phyloP scores from a whole-genome alignment of 2,113 vertebrate species.

The Melanerpes formicivorus region DNA sequence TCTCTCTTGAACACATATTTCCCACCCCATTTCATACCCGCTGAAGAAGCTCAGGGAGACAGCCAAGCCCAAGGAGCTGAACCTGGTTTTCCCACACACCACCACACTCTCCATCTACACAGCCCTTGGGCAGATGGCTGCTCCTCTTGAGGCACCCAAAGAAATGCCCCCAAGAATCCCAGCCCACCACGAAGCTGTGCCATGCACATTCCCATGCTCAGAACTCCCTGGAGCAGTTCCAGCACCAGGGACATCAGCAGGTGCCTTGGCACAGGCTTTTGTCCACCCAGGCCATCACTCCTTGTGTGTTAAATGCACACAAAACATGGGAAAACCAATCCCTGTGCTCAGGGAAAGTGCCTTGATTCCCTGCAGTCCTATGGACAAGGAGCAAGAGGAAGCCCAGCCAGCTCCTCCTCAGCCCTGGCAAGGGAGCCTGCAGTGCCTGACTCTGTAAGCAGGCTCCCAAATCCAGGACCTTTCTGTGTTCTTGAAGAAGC shows the following conservation, averaged over 20 bases:
- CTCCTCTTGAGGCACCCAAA: not conserved
- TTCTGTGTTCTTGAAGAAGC: not conserved
- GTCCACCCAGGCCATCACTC: too few species aligned
- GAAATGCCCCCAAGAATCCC: not conserved
- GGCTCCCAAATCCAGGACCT: not conserved
- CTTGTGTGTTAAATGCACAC: too few species aligned
- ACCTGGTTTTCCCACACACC: not conserved
- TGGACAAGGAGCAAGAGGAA: not conserved
- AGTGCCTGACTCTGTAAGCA: not conserved
- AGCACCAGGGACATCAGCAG: not conserved
- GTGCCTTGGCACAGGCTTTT: not conserved
- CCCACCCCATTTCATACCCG: not conserved
- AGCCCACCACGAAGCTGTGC: not conserved
- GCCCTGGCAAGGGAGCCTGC: not conserved
- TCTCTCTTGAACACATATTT: not conserved
- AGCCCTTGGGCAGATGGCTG: not conserved
- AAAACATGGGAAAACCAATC: not conserved
- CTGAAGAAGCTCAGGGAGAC: not conserved
- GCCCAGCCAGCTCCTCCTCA: too few species aligned
- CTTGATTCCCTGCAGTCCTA: not conserved
- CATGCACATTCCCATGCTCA: accelerated
- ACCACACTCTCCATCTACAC: accelerated
- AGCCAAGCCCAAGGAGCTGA: not conserved
- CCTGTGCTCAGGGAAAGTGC: not conserved
- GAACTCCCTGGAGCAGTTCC: not conserved